Evolutionary conservation across 2,797 vertebrate species (phyloP), one percentile per base, ranked within the genome.

Genomic region (Malurus splendens): DNA sequence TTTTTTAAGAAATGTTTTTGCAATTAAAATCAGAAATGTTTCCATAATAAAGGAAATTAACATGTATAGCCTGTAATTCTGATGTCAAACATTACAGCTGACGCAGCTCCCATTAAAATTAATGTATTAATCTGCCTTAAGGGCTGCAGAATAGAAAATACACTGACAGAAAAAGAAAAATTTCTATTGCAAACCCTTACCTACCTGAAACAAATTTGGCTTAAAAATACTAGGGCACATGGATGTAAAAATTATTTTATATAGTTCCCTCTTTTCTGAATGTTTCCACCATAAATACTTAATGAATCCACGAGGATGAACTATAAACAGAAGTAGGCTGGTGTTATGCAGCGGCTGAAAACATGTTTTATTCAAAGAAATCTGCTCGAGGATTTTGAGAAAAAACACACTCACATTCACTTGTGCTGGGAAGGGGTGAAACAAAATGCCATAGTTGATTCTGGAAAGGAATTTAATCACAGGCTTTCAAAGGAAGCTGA

Each of bases 351-450:
- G 56, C 12, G 25, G 42, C 59, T 82, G 59, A 76, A 87, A 76
- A 67, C 14, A 78, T 33, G 32, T 87, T 92, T 93, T 92, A 91
- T 83, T 91, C 70, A 76, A 56, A 82, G 48, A 81, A 77, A 78
- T 24, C 30, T 86, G 12, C 59, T 44, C 36, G 33, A 85, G 52
- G 39, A 51, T 67, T 93, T 87, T 47, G 20, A 61, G 36, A 55
- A 72, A 55, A 84, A 24, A 3, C 27, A 41, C 1, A 2, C 41
- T 59, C 48, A 79, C 51, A 42, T 73, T 86, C 47, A 65, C 39
- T 87, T 84, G 52, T 76, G 77, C 50, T 54, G 73, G 48, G 59
- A 89, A 83, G 16, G 25, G 33, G 41, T 62, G 64, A 81, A 72
- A 57, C 23, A 84, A 76, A 80, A 86, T 82, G 75, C 44, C 59